phyloP scores from a whole-genome alignment of 2,888 invertebrate species.

The Noctua comes region DNA sequence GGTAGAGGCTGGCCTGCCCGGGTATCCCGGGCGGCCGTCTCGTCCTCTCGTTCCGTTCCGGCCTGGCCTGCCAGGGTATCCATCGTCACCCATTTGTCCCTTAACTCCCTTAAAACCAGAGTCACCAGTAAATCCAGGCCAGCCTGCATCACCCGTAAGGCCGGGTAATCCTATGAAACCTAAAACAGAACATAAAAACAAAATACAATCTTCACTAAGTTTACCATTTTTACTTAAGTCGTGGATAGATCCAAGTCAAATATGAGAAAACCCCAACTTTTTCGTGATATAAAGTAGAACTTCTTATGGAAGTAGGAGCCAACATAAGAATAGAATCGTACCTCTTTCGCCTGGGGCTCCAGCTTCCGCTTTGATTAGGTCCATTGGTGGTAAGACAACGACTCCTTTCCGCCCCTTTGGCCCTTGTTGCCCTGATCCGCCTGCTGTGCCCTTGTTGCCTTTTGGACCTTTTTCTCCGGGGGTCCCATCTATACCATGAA shows the following conservation, averaged over 20 bases:
- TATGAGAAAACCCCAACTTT: background rate
- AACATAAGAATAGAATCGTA: conserved; percentile 53
- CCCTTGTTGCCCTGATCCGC: conserved; percentile 88
- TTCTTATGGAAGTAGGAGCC: background rate
- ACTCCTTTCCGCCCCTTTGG: conserved; percentile 87
- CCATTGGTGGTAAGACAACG: conserved; percentile 71
- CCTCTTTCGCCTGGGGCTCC: conserved; percentile 92
- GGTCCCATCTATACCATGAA: conserved; percentile 83
- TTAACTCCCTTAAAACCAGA: conserved; percentile 80
- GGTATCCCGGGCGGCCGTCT: conserved; percentile 88
- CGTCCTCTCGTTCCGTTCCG: conserved; percentile 86
- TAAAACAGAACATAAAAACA: conserved; percentile 47
- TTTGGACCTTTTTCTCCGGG: conserved; percentile 87
- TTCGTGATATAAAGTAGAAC: background rate
- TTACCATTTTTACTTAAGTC: background rate
- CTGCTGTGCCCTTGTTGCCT: conserved; percentile 84
- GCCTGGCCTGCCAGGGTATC: conserved; percentile 87
- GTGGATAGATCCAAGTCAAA: background rate
- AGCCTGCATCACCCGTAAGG: conserved; percentile 82
- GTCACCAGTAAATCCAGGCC: conserved; percentile 75
- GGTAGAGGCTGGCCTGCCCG: conserved; percentile 85
- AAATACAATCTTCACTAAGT: background rate
- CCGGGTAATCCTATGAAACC: conserved; percentile 88
- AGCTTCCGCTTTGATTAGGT: conserved; percentile 78
- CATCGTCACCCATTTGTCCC: conserved; percentile 85